These are phyloP conservation scores for Polypterus bichir DNA, from an alignment of 2,113 vertebrate genomes.

Conservation along the genomic window DNA sequence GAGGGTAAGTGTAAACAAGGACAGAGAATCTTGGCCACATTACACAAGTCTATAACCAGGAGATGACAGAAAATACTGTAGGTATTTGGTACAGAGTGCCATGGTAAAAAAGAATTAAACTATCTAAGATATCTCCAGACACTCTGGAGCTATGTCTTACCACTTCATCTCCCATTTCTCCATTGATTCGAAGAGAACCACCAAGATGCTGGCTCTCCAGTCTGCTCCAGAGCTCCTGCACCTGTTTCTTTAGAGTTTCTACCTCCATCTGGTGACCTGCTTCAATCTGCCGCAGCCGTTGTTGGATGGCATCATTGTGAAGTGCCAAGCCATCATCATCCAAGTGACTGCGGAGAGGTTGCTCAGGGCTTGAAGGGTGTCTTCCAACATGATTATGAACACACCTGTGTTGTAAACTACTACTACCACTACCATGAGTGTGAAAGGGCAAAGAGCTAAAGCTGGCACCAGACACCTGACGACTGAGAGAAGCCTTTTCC, in stretches of 20 bases:
- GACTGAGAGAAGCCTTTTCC: slow-evolving; percentile 62
- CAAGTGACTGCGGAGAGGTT: slow-evolving; percentile 72
- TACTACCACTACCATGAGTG: slow-evolving; percentile 33
- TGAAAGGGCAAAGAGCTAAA: slow-evolving; percentile 59
- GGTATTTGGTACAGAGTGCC: too few species aligned
- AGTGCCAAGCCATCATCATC: slow-evolving; percentile 84
- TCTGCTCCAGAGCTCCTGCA: slow-evolving; percentile 84
- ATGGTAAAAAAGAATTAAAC: too few species aligned
- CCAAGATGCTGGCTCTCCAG: slow-evolving; percentile 75
- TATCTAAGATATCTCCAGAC: too few species aligned
- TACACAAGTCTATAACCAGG: too few species aligned
- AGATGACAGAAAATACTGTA: too few species aligned
- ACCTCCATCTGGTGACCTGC: slow-evolving; percentile 86
- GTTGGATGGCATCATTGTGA: slow-evolving; percentile 77
- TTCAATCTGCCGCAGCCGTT: slow-evolving; percentile 88
- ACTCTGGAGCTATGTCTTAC: slow-evolving; percentile 45
- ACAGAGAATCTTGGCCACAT: too few species aligned
- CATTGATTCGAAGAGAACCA: slow-evolving; percentile 64
- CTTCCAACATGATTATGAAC: slow-evolving; percentile 41
- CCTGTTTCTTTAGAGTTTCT: slow-evolving; percentile 87
- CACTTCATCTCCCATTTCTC: slow-evolving; percentile 80
- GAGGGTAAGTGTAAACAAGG: too few species aligned
- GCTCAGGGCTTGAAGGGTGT: slow-evolving; percentile 61
- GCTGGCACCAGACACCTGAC: slow-evolving; percentile 64
- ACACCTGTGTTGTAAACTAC: slow-evolving; percentile 64